These are phyloP conservation scores for Spea bombifrons DNA, from an alignment of 2,113 vertebrate species.

Conservation along the genomic window DNA sequence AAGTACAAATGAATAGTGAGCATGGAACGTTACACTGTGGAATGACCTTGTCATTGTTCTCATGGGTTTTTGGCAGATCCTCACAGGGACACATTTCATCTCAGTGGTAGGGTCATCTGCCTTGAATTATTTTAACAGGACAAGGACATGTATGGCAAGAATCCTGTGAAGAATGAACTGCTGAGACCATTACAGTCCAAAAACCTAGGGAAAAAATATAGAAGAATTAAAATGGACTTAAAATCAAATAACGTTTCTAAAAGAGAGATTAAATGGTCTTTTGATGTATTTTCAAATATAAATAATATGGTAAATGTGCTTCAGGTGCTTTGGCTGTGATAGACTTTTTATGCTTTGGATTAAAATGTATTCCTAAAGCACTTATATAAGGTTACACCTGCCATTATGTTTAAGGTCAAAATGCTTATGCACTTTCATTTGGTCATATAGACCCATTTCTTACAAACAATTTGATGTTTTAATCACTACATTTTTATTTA, in stretches of 20 bases:
- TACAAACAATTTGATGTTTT: neutral
- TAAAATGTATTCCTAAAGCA: neutral
- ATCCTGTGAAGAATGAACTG: conserved; percentile 12
- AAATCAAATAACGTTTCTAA: neutral
- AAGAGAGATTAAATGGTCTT: neutral
- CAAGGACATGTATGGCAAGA: conserved; percentile 5
- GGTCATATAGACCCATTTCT: neutral
- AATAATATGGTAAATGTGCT: conserved; percentile 23
- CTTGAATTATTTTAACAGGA: conserved; percentile 15
- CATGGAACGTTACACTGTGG: neutral
- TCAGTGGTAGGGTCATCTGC: conserved; percentile 37
- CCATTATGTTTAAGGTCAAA: conserved; percentile 33
- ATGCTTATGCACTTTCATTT: neutral
- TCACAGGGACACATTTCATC: conserved; percentile 26
- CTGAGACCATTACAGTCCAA: conserved; percentile 8
- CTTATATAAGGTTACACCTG: conserved; percentile 15
- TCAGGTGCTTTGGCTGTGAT: conserved; percentile 16
- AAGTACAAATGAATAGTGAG: neutral
- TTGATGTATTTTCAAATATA: conserved; percentile 16
- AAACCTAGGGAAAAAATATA: neutral
- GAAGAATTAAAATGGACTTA: too few species aligned
- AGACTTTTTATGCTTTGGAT: conserved; percentile 12
- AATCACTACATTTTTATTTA: neutral
- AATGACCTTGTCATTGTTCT: conserved; percentile 33
- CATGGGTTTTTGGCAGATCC: conserved; percentile 20